Base-by-base conservation (phyloP, 2,888 invertebrate genomes). In the Amiota mariae region DNA sequence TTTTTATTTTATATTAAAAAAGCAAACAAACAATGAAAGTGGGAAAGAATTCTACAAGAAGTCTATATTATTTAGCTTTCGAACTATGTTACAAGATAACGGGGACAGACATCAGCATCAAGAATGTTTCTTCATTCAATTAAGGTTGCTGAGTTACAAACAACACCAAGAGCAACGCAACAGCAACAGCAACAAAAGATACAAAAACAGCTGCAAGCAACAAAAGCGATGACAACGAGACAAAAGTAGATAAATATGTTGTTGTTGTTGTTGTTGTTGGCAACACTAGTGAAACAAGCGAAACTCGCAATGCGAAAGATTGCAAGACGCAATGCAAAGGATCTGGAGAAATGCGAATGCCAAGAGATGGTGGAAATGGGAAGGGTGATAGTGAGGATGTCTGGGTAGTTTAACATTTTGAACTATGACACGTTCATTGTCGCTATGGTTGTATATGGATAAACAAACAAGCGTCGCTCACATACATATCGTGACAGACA, bases 381-480 rank as follows among this genome's bases (percentile, higher is more conserved):
- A 24, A 3, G 24, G n/a, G n/a, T n/a, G n/a, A n/a, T 24, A 3
- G 3, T 24, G 3, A 1, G 36, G 8, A 36, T 24, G 24, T 1
- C 36, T 36, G 36, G 36, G 36, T 36, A 36, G 36, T 36, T 36
- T 36, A 57, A 57, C 57, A 18, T 36, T 36, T 2, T 15, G 15
- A 57, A 15, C 57, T 48, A n/a, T 20, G 51, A 67, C 51, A 67
- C 67, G 67, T 67, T 67, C 67, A 67, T 51, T 51, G 67, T 49
- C 24, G 67, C 24, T 18, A 8, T 15, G 13, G 1, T 20, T 20
- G 49, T 20, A 20, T 20, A 6, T 36, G 36, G 3, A 24, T 36
- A 6, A 67, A 67, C 13, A 51, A 20, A 12, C 51, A 51, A 20
- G 47, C 67, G 24, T 24, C 49, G 15, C 15, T 10, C 18, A 47